phyloP scores from a whole-genome alignment of 1,140 invertebrate species.

The Lepidurus apus region DNA sequence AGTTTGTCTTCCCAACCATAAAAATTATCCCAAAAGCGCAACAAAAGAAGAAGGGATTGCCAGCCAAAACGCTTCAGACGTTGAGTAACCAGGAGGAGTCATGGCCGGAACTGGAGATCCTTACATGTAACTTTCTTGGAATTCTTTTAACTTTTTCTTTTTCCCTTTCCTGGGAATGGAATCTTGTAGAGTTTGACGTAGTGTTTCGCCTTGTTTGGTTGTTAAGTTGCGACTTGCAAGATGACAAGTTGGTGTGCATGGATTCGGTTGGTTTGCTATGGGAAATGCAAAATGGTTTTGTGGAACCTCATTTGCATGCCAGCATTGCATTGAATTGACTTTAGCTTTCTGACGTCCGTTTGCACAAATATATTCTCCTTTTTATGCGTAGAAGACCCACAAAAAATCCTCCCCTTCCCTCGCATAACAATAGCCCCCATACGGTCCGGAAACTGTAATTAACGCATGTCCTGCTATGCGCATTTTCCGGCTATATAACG shows the following conservation, averaged over 20 bases:
- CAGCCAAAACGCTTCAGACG: not conserved
- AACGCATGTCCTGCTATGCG: not conserved
- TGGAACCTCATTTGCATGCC: not conserved
- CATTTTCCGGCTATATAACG: constrained; percentile 19
- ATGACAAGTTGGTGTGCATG: not conserved
- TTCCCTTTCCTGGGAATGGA: not conserved
- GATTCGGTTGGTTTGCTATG: not conserved
- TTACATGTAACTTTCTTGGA: not conserved
- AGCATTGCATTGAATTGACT: too few relatives aligned
- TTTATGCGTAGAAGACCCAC: not conserved
- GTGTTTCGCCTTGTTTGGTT: not conserved
- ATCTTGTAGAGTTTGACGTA: not conserved
- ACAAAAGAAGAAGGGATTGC: not conserved
- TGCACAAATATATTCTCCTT: not conserved
- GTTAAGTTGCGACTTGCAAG: not conserved
- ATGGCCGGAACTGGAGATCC: constrained; percentile 12
- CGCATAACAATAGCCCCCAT: not conserved
- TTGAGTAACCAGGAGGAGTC: not conserved
- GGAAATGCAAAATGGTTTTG: not conserved
- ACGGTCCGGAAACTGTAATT: constrained; percentile 1
- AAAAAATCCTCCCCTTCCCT: not conserved
- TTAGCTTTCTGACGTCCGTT: constrained; percentile 1
- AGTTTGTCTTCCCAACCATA: not conserved
- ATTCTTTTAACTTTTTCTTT: not conserved
- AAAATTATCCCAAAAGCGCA: not conserved